These are phyloP conservation scores for Malurus splendens DNA, from an alignment of 2,797 vertebrate species.

Conservation along the genomic window DNA sequence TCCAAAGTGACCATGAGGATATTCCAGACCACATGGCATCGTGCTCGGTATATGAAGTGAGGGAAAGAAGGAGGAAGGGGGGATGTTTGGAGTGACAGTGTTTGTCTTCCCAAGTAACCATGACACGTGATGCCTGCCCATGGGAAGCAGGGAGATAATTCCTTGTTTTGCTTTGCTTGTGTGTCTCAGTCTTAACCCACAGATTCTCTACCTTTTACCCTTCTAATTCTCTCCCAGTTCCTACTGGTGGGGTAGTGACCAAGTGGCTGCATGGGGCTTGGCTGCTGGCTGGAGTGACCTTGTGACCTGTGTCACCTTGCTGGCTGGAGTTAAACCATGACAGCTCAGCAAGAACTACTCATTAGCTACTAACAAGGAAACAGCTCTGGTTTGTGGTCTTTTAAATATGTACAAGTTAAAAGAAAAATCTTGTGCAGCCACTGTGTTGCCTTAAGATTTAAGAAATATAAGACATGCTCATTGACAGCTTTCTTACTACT, in stretches of 20 bases:
- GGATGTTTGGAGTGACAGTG: not conserved
- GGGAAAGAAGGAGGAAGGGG: not conserved
- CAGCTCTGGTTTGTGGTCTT: not conserved
- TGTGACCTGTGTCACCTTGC: not conserved
- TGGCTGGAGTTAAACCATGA: not conserved
- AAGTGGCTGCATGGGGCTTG: accelerated
- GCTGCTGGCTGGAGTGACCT: not conserved
- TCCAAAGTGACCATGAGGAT: not conserved
- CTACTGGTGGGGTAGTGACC: not conserved
- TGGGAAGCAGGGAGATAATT: not conserved
- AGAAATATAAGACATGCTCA: not conserved
- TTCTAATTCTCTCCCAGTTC: not conserved
- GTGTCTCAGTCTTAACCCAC: not conserved
- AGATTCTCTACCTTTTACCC: not conserved
- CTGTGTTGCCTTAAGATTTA: not conserved
- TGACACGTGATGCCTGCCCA: not conserved
- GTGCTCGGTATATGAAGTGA: not conserved
- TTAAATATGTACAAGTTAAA: not conserved
- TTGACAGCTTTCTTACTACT: not conserved
- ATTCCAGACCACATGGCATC: not conserved
- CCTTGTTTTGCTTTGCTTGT: not conserved
- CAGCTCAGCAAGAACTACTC: not conserved
- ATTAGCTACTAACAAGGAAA: not conserved
- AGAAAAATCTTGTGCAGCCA: not conserved
- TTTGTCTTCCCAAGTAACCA: not conserved